Evolutionary conservation across 2,113 vertebrate genomes (phyloP).

Genomic region (Ibidorhyncha struthersii): DNA sequence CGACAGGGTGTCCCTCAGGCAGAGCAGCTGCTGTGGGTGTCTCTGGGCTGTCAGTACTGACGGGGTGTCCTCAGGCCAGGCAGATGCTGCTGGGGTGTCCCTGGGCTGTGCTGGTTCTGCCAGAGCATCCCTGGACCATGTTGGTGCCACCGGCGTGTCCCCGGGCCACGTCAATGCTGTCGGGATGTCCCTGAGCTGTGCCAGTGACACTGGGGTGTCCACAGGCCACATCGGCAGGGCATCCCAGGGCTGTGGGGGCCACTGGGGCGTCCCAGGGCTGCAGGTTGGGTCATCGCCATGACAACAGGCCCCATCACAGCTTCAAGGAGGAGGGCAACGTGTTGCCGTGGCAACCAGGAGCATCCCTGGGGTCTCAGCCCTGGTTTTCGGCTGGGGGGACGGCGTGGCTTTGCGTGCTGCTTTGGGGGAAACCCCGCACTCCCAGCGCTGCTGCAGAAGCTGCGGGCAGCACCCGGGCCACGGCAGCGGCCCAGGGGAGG

Average conservation of each 20-base stretch:
- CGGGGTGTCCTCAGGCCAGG: background rate
- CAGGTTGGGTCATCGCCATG: background rate
- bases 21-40: background rate
- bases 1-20: accelerated
- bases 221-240: accelerated
- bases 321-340: background rate
- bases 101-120: background rate
- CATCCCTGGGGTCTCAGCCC: background rate
- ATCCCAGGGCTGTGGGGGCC: too few relatives aligned
- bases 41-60: background rate
- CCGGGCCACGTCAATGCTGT: background rate
- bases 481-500: accelerated
- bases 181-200: background rate
- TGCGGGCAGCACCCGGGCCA: background rate
- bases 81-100: background rate
- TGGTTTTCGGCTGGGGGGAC: background rate
- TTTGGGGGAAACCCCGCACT: background rate
- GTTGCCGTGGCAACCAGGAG: background rate
- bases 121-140: background rate
- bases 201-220: background rate
- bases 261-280: background rate
- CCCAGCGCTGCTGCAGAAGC: background rate
- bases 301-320: background rate
- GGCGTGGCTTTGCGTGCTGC: accelerated
- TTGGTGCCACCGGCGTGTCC: accelerated